A percentile compares a stretch with the other conserved stretches of the same genome.
Evolutionary conservation across 2,888 invertebrate species (phyloP).

Genomic region (Oscheius myriophilus): DNA sequence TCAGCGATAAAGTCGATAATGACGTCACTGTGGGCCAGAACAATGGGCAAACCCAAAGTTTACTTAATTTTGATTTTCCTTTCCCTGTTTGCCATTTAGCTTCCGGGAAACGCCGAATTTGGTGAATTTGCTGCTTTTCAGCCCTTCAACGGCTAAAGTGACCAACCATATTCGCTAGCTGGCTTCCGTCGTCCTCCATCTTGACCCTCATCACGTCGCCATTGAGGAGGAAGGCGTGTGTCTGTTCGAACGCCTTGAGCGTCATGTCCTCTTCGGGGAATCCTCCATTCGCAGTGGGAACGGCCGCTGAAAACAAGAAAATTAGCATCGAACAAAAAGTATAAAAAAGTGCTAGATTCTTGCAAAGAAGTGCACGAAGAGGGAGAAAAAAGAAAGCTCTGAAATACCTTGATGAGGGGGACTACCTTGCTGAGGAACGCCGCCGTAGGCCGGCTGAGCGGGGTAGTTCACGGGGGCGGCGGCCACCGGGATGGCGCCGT

Average conservation of each 20-base stretch:
- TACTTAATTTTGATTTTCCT: too few species aligned
- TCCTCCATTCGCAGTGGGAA: conserved; percentile 21
- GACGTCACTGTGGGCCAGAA: too few species aligned
- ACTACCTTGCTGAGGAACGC: conserved; percentile 29
- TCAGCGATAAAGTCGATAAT: too few species aligned
- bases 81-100: too few species aligned
- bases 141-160: too few species aligned
- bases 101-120: too few species aligned
- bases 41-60: too few species aligned
- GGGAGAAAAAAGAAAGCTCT: conserved; percentile 1
- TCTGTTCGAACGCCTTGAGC: conserved; percentile 14
- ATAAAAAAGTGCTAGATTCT: background rate
- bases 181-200: conserved; percentile 18
- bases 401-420: background rate
- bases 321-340: background rate
- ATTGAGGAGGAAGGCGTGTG: background rate
- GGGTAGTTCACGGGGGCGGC: conserved; percentile 44
- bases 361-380: background rate
- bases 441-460: conserved; percentile 27
- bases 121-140: too few species aligned
- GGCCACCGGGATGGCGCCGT: conserved; percentile 36
- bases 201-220: conserved; percentile 16
- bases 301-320: conserved; percentile 23
- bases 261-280: conserved; percentile 16
- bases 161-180: conserved; percentile 6